phyloP scores from a whole-genome alignment of 2,888 invertebrate species.

The Stegana nigrithorax region DNA sequence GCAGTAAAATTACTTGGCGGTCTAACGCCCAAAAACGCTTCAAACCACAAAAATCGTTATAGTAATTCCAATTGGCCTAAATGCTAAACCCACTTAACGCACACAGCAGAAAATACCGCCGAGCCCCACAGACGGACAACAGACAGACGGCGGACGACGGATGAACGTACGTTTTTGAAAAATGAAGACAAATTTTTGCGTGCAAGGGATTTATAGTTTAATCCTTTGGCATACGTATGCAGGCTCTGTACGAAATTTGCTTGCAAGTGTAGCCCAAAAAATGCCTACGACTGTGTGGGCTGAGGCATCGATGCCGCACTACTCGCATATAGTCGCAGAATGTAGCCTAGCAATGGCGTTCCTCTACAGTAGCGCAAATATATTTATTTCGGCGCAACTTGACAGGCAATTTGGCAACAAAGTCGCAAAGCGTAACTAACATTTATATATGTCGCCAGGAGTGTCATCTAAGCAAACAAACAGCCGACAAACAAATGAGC shows the following conservation, averaged over 20 bases:
- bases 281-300: conserved; percentile 43
- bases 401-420: conserved; percentile 55
- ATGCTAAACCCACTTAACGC: no score
- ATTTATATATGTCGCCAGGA: conserved; percentile 54
- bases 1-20: no score
- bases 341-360: no score
- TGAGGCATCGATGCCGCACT: no score
- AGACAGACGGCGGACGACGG: no score
- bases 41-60: no score
- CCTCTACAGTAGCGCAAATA: conserved; percentile 25
- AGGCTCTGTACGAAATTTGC: conserved; percentile 22
- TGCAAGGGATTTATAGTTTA: conserved; percentile 38
- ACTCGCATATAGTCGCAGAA: no score
- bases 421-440: conserved; percentile 52
- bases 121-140: no score
- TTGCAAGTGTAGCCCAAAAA: conserved; percentile 50
- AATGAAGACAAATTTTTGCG: conserved; percentile 2
- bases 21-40: no score
- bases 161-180: conserved; percentile 4
- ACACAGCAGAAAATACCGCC: no score
- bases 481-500: no score
- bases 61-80: no score
- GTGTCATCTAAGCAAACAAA: conserved; percentile 48
- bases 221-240: conserved; percentile 44
- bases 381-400: conserved; percentile 44